Base-by-base conservation (phyloP, 2,888 invertebrate species). In the Geophilus truncorum region DNA sequence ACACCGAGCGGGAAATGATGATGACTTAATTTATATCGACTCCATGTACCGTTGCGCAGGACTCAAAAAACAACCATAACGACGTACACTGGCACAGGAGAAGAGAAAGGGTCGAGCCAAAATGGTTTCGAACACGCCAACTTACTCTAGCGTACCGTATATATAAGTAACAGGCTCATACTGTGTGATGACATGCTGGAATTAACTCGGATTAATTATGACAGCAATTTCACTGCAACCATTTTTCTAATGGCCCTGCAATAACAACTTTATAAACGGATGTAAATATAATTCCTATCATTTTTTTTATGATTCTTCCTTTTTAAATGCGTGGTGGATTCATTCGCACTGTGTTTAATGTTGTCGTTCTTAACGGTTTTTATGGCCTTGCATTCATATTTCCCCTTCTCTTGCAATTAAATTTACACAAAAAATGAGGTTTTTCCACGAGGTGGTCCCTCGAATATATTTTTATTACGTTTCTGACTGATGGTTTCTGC, bases 11-110 rank as follows among this genome's bases (percentile, higher is more conserved):
- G 70, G 70, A 70, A 70, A 70, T 70, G 70, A 28, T 70, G 70
- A 70, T 70, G 70, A 70, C 70, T 70, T 70, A 70, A 70, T 70
- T 70, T 70, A 70, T 70, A 70, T 70, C 70, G 70, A 25, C 70
- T 70, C 25, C 21, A 51, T 70, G 70, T 70, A 25, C 28, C 70
- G 70, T 28, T 70, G 70, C 9, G 28, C 7, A 70, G 28, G 10
- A 70, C 70, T 70, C 70, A 28, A 70, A 70, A 62, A 70, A 70
- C 23, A 70, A 70, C 70, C 28, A 70, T 70, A 70, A 70, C 28
- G 25, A 70, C 28, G 70, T 70, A 70, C n/a, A 70, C 0, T n/a
- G 23, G 12, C 15, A 12, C 25, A 25, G 21, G 23, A 18, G 57
- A 10, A 62, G n/a, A 70, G n/a, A 70, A 28, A 70, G 18, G 12